Evolutionary conservation across 2,797 vertebrate genomes (phyloP), one percentile per base, ranked within the genome.

Genomic region (Austrolebias charrua): DNA sequence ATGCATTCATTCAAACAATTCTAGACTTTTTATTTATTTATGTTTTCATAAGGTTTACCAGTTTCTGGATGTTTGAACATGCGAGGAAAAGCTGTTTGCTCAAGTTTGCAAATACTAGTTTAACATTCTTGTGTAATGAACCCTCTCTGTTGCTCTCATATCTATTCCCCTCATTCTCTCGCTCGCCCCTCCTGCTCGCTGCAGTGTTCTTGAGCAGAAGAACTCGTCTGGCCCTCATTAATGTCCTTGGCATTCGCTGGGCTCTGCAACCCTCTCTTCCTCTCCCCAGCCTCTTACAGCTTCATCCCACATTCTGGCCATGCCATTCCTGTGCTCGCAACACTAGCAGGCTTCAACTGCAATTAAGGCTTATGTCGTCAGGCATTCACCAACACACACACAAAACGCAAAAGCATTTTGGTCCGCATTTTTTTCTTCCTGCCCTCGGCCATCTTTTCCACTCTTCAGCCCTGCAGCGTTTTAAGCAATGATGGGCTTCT

Each of bases 221-320:
- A 85, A 51, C 75, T 83, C 3, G 71, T 73, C 81, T 78, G 83
- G 80, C 71, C 80, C 84, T 89, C 85, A 85, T 88, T 88, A 90
- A 84, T 67, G 79, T 76, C 68, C 64, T 74, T 64, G 77, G 82
- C 79, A 79, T 86, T 79, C 54, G 46, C 60, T 82, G 59, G 69
- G 76, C 72, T 79, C 69, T 73, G 66, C 71, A 54, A 80, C 79
- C 74, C 74, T 76, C 59, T 65, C 28, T 49, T 68, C 51, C 58
- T 62, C 71, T 85, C 79, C 68, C 72, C 60, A 18, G 63, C 81
- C 75, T 72, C 78, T 75, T 58, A 66, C 73, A 63, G 78, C 78
- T 83, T 85, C 85, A 86, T 88, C 76, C 56, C 65, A 57, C 67
- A 82, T 78, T 80, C 82, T 74, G 29, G 45, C 69, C 81, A 49